These are phyloP conservation scores for Ypsolopha sequella DNA, from an alignment of 2,888 invertebrate genomes.

Conservation along the genomic window DNA sequence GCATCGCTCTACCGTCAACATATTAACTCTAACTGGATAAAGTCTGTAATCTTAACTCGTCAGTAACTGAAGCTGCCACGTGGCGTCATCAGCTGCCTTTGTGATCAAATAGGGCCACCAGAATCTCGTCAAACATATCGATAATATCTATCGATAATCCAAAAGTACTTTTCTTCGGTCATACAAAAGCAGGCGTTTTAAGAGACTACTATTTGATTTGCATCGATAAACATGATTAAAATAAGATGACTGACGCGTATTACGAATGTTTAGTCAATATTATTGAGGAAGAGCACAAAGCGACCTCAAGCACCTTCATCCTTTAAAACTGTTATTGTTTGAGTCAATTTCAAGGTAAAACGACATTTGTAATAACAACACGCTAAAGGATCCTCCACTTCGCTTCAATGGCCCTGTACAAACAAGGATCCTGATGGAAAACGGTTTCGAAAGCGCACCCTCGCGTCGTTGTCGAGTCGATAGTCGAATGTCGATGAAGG, in stretches of 20 bases:
- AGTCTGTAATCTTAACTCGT: neutral
- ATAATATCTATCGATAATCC: no score
- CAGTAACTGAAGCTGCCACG: neutral
- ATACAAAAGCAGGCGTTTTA: no score
- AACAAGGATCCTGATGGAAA: neutral
- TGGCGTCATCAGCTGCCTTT: neutral
- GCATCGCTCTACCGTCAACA: neutral
- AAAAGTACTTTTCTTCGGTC: no score
- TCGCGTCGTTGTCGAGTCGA: neutral
- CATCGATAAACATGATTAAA: no score
- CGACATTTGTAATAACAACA: slow-evolving; percentile 2
- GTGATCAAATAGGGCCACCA: neutral
- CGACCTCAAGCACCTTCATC: neutral
- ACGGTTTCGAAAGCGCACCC: neutral
- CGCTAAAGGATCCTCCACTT: slow-evolving; percentile 1
- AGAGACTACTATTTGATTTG: no score
- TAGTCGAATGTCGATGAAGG: slow-evolving; percentile 1
- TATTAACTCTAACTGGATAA: neutral
- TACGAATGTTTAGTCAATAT: no score
- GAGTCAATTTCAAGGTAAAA: slow-evolving; percentile 1
- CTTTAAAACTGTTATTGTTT: slow-evolving; percentile 1
- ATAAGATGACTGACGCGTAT: no score
- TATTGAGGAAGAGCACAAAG: no score
- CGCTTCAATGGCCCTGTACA: neutral
- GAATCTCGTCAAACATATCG: no score